A percentile compares a stretch with the other conserved stretches of the same genome.
These are phyloP conservation scores for Trogon surrucura DNA, from an alignment of 2,113 vertebrate genomes.

Conservation along the genomic window DNA sequence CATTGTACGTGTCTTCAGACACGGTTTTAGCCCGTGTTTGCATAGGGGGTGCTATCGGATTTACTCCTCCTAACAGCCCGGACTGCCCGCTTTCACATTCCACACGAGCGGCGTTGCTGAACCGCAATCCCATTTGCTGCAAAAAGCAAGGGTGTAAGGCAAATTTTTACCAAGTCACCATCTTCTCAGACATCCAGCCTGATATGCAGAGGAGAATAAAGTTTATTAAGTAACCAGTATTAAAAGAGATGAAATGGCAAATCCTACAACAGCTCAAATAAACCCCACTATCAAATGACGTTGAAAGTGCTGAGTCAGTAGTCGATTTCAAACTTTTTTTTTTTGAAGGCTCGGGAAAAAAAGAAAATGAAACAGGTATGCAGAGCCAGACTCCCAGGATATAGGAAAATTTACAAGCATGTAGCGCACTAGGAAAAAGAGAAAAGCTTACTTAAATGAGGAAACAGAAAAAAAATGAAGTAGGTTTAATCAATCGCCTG, in stretches of 20 bases:
- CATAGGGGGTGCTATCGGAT: neutral
- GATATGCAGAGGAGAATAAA: neutral
- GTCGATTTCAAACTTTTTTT: neutral
- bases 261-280: neutral
- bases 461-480: neutral
- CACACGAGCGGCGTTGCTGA: neutral
- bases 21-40: neutral
- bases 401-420: neutral
- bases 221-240: neutral
- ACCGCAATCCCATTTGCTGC: neutral
- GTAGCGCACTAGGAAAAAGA: neutral
- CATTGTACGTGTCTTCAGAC: neutral
- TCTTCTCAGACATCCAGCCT: neutral
- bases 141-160: neutral
- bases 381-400: neutral
- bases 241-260: neutral
- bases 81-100: neutral
- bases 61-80: neutral
- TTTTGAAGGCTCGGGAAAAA: neutral
- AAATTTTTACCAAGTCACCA: neutral
- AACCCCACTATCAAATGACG: neutral
- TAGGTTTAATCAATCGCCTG: accelerated
- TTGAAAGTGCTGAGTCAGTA: neutral
- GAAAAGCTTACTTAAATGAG: neutral
- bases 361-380: neutral